Percentiles rank a stretch among this genome's conserved stretches.
Conservation (phyloP, 1,140 invertebrate genomes). For the Nebria ingens region DNA sequence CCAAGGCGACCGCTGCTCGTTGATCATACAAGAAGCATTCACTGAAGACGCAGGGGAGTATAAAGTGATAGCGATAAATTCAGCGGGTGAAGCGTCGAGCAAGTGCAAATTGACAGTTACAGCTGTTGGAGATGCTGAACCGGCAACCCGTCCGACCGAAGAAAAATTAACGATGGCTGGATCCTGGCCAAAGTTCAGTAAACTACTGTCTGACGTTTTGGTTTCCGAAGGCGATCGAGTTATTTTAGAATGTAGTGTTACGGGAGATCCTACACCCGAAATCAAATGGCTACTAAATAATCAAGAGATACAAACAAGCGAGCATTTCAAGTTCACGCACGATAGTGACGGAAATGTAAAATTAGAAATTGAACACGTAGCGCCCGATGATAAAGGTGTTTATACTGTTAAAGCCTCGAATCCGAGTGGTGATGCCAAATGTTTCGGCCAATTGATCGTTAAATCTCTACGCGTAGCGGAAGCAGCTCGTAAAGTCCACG, state of each 20-base stretch:
- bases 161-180: slow-evolving; percentile 31
- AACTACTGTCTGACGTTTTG: slow-evolving; percentile 55
- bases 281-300: slow-evolving; percentile 68
- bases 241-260: slow-evolving; percentile 57
- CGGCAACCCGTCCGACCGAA: slow-evolving; percentile 26
- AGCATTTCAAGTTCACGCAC: slow-evolving; percentile 39
- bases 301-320: slow-evolving; percentile 41
- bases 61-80: slow-evolving; percentile 71
- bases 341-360: slow-evolving; percentile 44
- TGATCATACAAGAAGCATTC: slow-evolving; percentile 64
- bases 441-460: slow-evolving; percentile 66
- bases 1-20: slow-evolving; percentile 68
- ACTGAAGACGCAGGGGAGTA: slow-evolving; percentile 68
- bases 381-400: slow-evolving; percentile 57
- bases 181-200: slow-evolving; percentile 54
- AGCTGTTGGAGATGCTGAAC: slow-evolving; percentile 28
- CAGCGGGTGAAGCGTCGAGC: slow-evolving; percentile 66
- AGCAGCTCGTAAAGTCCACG: slow-evolving; percentile 37
- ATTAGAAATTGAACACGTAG: slow-evolving; percentile 46
- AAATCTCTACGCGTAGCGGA: slow-evolving; percentile 42
- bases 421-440: slow-evolving; percentile 63
- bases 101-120: slow-evolving; percentile 50
- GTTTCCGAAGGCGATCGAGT: slow-evolving; percentile 58
- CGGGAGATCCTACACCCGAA: slow-evolving; percentile 58
- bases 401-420: slow-evolving; percentile 68